These are phyloP conservation scores for Archips xylosteana DNA, from an alignment of 2,888 invertebrate genomes.

Conservation along the genomic window DNA sequence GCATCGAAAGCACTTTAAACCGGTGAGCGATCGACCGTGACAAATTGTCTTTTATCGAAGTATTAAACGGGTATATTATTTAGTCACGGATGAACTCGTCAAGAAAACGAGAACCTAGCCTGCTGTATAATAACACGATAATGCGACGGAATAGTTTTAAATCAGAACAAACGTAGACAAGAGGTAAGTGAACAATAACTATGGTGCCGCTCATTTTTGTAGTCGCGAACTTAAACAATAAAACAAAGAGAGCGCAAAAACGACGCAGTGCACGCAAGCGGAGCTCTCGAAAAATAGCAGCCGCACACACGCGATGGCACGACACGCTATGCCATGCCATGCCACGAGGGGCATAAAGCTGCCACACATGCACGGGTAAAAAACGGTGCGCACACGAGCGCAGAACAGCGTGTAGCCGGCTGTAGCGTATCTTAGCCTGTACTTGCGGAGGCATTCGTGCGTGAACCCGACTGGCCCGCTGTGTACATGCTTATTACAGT, in stretches of 20 bases:
- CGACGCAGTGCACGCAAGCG: conserved; percentile 72
- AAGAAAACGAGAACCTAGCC: conserved; percentile 34
- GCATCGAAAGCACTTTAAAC: conserved; percentile 56
- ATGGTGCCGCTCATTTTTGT: conserved; percentile 73
- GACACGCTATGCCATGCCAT: conserved; percentile 48
- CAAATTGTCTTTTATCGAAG: conserved; percentile 53
- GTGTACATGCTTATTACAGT: conserved; percentile 59
- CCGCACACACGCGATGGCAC: conserved; percentile 63
- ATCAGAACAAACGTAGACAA: conserved; percentile 56
- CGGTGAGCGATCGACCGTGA: conserved; percentile 52
- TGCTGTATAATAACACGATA: conserved; percentile 63
- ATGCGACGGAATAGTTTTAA: conserved; percentile 58
- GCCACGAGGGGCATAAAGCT: conserved; percentile 49
- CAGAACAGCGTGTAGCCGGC: conserved; percentile 51
- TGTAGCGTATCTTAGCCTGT: conserved; percentile 60
- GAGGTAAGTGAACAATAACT: conserved; percentile 73
- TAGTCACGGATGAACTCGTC: conserved; percentile 58
- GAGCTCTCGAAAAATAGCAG: conserved; percentile 75
- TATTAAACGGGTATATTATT: conserved; percentile 55
- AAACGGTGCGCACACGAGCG: conserved; percentile 62
- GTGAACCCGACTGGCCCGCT: conserved; percentile 65
- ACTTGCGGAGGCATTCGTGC: conserved; percentile 76
- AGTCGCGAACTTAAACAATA: conserved; percentile 74
- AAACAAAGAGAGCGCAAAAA: conserved; percentile 78
- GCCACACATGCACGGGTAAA: conserved; percentile 63